Conservation (phyloP, 2,113 vertebrate species). For the Nyctereutes procyonoides region DNA sequence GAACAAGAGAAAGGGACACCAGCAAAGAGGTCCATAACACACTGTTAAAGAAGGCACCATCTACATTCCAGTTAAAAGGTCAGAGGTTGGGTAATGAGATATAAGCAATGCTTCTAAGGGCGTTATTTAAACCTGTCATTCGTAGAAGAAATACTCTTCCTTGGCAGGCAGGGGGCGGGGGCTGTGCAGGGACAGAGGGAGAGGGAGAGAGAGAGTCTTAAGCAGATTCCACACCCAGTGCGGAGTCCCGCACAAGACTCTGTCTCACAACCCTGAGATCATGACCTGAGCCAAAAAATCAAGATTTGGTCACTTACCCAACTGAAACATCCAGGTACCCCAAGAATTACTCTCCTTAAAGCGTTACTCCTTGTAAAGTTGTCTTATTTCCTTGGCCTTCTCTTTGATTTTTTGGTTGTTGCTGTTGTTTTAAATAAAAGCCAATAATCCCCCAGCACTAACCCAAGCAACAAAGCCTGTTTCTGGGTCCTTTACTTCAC, state of each 20-base stretch:
- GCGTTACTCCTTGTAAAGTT: background rate
- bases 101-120: background rate
- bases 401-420: background rate
- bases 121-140: conserved; percentile 5
- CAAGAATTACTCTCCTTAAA: background rate
- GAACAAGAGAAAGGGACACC: background rate
- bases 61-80: background rate
- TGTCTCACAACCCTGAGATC: background rate
- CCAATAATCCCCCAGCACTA: background rate
- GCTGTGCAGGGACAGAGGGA: background rate
- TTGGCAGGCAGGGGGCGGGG: background rate
- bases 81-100: background rate
- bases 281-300: background rate
- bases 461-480: background rate
- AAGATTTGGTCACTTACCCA: background rate
- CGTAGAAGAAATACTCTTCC: background rate
- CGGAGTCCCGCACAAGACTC: background rate
- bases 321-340: background rate
- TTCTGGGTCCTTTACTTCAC: background rate
- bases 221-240: background rate
- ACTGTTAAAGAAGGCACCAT: background rate
- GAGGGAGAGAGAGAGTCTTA: background rate
- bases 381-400: background rate
- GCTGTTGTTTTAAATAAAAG: background rate
- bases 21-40: background rate